Base-by-base conservation (phyloP, 1,140 invertebrate genomes). In the Drosophila prosaltans region DNA sequence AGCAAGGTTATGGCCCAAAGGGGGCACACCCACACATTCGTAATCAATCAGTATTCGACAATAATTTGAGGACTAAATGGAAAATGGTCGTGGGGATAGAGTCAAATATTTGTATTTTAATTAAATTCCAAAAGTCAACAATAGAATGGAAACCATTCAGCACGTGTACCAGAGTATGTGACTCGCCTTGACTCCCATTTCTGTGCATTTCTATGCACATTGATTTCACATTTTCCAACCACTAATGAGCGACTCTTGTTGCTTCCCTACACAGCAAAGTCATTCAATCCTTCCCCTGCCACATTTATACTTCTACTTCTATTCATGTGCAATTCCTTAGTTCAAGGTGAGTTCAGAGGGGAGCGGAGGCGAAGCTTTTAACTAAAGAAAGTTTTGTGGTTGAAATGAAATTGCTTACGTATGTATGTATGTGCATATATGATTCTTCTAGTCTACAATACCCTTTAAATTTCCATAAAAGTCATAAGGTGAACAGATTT, bases 41-140 rank as follows among this genome's bases (percentile, higher is more conserved):
- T 63, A 68, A 51, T 73, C 72, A 73, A 82, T 82, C 82, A 82
- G 73, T 82, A 72, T 62, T 63, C 70, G 69, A 71, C 78, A 75
- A 51, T 51, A 51, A 51, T 51, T 51, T 51, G 45, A 26, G 9
- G 21, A 51, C 16, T 26, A 24, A 51, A 9, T 3, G 21, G n/a
- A 8, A 26, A 24, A 24, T 11, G 7, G 8, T 8, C 7, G n/a
- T 7, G 45, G 9, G 45, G 1, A 6, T 1, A 8, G 21, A 51
- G 45, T 51, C 10, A 51, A 51, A 51, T 51, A 51, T 51, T 51
- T 51, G 45, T 51, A 51, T 51, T 51, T 65, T 58, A 58, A 69
- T 54, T 48, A 10, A 32, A 64, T 40, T 28, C n/a, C 41, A 54
- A 59, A 64, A 64, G 43, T 62, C 40, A 45, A 28, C 63, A 62